phyloP scores from a whole-genome alignment of 2,797 vertebrate species.

The Forpus xanthops region DNA sequence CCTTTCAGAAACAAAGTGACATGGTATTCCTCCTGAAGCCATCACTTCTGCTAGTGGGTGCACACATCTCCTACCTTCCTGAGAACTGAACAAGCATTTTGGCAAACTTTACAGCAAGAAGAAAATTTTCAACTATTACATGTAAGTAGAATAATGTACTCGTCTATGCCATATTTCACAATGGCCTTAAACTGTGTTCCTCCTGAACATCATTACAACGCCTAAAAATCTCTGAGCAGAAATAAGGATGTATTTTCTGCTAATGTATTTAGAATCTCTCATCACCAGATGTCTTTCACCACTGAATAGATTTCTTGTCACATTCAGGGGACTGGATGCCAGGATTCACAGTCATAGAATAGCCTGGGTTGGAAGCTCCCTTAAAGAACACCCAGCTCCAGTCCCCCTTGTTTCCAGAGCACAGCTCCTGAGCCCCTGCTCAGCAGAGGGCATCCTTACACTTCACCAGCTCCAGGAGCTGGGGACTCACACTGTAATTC shows the following conservation, averaged over 20 bases:
- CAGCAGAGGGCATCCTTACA: conserved; percentile 63
- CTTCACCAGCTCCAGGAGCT: conserved; percentile 6
- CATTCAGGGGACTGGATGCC: not conserved
- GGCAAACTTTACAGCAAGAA: not conserved
- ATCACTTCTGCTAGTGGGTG: conserved; percentile 60
- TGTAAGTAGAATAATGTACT: not conserved
- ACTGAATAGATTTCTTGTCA: not conserved
- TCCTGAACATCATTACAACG: not conserved
- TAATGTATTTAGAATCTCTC: not conserved
- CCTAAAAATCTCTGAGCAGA: not conserved
- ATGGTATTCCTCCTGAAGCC: conserved; percentile 57
- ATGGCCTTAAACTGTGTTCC: not conserved
- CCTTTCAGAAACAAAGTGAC: conserved; percentile 57
- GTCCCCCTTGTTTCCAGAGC: not conserved
- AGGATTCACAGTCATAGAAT: not conserved
- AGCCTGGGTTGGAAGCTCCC: not conserved
- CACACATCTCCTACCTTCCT: conserved; percentile 36
- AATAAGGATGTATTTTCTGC: not conserved
- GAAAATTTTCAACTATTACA: not conserved
- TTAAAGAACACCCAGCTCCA: not conserved
- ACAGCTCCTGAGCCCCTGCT: not conserved
- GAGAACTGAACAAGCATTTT: not conserved
- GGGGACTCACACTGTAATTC: not conserved
- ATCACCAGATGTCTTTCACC: not conserved
- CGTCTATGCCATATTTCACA: not conserved